Evolutionary conservation across 2,888 invertebrate genomes (phyloP), one percentile per base, ranked within the genome.

Genomic region (Melieria picta): DNA sequence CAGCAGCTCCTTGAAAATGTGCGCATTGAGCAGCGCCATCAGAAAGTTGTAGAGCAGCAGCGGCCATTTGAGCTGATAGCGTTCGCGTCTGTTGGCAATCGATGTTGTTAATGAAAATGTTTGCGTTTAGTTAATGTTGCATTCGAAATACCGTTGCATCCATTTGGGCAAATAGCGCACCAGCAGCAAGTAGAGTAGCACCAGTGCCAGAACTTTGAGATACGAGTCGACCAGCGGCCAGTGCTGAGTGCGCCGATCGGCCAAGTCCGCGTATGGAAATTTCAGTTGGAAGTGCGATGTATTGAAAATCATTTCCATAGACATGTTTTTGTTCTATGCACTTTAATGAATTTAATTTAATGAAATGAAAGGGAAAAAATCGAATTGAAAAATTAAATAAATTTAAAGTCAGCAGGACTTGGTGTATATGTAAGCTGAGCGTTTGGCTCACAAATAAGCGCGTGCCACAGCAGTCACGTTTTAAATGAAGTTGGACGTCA

Each of bases 181-280:
- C 79, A 94, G 90, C 78, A 91, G 88, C 58, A 96, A 88, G 84
- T 96, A 96, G 9, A 92, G 77, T 65, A 90, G 75, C 10, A 93
- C 92, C 83, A 93, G 91, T 30, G 91, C 79, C 5, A 92, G 81
- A 5, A 94, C 94, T 1, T 94, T 93, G 70, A 90, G 84, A 1
- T 94, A 94, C 0, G 95, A 95, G 80, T 94, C 93, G 70, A 96
- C 95, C 80, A 96, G 87, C 0, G 92, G 91, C 95, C 95, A 96
- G 87, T 93, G 93, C 89, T 91, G 91, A 48, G 95, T 94, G 81
- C 95, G 89, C 77, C 90, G 88, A 85, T 96, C 96, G 30, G 78
- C 77, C 61, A 81, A 62, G 61, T 79, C 74, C 13, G 81, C 81
- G 48, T 76, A 80, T 1, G 72, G 60, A 63, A 73, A 63, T 43